Evolutionary conservation across 1,140 invertebrate species (phyloP), one percentile per base, ranked within the genome.

Genomic region (Euborellia annulipes): DNA sequence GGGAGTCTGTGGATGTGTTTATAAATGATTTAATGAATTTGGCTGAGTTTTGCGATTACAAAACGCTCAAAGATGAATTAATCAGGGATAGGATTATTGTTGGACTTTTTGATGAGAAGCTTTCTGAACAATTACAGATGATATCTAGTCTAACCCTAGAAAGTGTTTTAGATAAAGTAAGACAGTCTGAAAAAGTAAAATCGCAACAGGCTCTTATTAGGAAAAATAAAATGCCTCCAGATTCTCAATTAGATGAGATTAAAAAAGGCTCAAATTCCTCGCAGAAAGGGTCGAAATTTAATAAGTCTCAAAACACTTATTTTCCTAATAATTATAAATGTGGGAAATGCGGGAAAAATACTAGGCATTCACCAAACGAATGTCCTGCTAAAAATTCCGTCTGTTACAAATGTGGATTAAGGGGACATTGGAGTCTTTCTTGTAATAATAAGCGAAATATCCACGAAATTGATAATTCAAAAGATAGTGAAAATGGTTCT

Each of bases 41-140:
- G 22, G 39, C 39, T 13, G 39, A 41, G 19, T 21, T n/a, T 41
- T 41, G 36, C 36, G 39, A 14, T 19, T 41, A 16, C 22, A 14
- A 19, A 21, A 19, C 13, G 2, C 19, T 41, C n/a, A 19, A 13
- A 18, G 16, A 41, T n/a, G 39, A 41, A 19, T 8, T 41, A 22
- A 22, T 41, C 11, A 19, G 39, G 3, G 16, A 41, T 17, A 41
- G 39, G 19, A 21, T 41, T 41, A 13, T 41, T 16, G 18, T 41
- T 3, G 39, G 16, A 4, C 13, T 41, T 13, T 17, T 11, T 4
- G 39, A 41, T 22, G 22, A 19, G 19, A 41, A 41, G 9, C 18
- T 14, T 2, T 41, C 39, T 19, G n/a, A 41, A 21, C 19, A 21
- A 22, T 41, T 41, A 19, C 18, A 41, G 18, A 13, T 41, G 16